Base-by-base conservation (phyloP, 1,140 invertebrate species). In the Aphaenogaster rudis region DNA sequence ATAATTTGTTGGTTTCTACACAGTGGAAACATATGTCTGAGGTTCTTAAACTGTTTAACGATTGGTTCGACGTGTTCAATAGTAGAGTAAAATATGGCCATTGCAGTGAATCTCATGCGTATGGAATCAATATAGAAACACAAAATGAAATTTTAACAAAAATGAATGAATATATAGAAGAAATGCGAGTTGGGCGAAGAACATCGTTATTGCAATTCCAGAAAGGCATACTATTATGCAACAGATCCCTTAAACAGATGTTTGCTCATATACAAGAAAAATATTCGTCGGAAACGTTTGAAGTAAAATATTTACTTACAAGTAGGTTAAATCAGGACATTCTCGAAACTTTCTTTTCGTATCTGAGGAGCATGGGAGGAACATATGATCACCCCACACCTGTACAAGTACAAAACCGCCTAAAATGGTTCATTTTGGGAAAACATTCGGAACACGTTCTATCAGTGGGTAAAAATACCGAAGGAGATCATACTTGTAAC, bases 271-370 rank as follows among this genome's bases (percentile, higher is more conserved):
- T 63, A 28, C 59, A 63, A 33, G 28, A 63, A 63, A 63, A 63
- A 4, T 33, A 63, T 63, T 63, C 28, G 11, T 63, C 59, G 1
- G 59, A 63, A 13, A 21, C 11, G 11, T 63, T 63, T 15, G 8
- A 63, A 63, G 28, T 28, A 1, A 28, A 63, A 63, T 63, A 63
- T 63, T 11, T 66, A 17, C 13, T 66, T 1, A 66, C 36, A 39
- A 66, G 17, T 4, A 13, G 63, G 15, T 66, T 66, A n/a, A 66
- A 66, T 42, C 63, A 66, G 36, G 63, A 66, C 15, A n/a, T 66
- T 21, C 63, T 66, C 5, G 63, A 66, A 15, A 66, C 15, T 66
- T 66, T 66, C 2, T 42, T 42, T 9, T 36, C 63, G n/a, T 66
- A 66, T 9, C 8, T 66, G 36, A 66, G 36, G 17, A 7, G 4